A percentile compares a stretch with the other conserved stretches of the same genome.
These are phyloP conservation scores for Sinosuthora webbiana DNA, from an alignment of 2,113 vertebrate genomes.

Conservation along the genomic window DNA sequence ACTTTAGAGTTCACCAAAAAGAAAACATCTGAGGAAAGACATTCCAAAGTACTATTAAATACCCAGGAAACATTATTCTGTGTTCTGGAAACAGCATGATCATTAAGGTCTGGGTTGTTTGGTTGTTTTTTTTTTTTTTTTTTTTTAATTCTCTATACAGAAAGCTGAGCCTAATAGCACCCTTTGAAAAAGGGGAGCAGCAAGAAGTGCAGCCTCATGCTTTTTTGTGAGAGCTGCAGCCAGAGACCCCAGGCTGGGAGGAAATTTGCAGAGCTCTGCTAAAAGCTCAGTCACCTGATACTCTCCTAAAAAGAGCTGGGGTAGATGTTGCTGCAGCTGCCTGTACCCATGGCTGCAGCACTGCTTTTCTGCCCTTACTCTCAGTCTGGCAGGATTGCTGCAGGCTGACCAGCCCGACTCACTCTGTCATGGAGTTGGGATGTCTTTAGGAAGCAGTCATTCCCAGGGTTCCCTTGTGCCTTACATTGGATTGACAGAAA, in stretches of 20 bases:
- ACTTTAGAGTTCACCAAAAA: background rate
- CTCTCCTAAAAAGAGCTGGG: background rate
- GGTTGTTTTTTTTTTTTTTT: background rate
- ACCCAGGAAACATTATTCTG: background rate
- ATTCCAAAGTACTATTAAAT: background rate
- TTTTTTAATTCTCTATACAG: background rate
- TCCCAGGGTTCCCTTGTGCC: background rate
- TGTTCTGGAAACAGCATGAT: background rate
- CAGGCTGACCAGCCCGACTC: background rate
- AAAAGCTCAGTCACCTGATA: conserved; percentile 29
- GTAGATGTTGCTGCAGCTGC: background rate
- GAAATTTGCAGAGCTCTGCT: background rate
- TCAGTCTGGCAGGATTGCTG: background rate
- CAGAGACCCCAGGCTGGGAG: background rate
- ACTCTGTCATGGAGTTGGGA: background rate
- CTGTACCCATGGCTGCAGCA: background rate
- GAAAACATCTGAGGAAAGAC: background rate
- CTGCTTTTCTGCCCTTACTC: background rate
- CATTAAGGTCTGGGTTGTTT: background rate
- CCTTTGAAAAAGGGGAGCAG: background rate
- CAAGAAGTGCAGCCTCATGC: background rate
- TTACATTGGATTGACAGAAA: background rate
- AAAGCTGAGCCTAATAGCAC: conserved; percentile 3
- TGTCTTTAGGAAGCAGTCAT: background rate
- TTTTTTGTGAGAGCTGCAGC: conserved; percentile 4